Evolutionary conservation across 2,113 vertebrate genomes (phyloP).

Genomic region (Indicator maculatus): DNA sequence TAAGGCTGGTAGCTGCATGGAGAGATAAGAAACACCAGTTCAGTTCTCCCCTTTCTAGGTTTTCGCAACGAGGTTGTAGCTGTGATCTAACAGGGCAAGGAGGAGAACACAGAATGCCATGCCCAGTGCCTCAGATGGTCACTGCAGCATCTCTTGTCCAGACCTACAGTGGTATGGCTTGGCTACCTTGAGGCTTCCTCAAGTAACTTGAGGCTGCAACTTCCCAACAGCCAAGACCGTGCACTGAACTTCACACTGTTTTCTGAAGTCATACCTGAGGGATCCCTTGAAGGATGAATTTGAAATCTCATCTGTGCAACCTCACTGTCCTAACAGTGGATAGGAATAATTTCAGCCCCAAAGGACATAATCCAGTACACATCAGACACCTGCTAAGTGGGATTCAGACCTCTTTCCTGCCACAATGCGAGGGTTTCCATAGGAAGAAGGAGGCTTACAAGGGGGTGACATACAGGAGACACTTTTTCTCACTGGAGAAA

Average conservation of each 20-base stretch:
- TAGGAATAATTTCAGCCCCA: not conserved
- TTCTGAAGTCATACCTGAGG: not conserved
- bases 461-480: not conserved
- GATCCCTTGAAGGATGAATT: not conserved
- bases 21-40: not conserved
- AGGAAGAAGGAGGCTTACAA: not conserved
- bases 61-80: not conserved
- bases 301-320: not conserved
- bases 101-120: not conserved
- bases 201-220: not conserved
- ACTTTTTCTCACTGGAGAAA: not conserved
- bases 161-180: not conserved
- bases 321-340: not conserved
- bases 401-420: not conserved
- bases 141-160: not conserved
- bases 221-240: not conserved
- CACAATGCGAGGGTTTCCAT: rapidly evolving
- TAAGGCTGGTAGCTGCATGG: not conserved
- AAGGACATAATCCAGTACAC: not conserved
- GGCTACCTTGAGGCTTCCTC: not conserved
- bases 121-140: not conserved
- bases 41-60: not conserved
- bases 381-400: not conserved
- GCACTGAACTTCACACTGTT: not conserved
- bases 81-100: not conserved